Evolutionary conservation across 2,888 invertebrate genomes (phyloP), one percentile per base, ranked within the genome.

Genomic region (Idaea biselata): DNA sequence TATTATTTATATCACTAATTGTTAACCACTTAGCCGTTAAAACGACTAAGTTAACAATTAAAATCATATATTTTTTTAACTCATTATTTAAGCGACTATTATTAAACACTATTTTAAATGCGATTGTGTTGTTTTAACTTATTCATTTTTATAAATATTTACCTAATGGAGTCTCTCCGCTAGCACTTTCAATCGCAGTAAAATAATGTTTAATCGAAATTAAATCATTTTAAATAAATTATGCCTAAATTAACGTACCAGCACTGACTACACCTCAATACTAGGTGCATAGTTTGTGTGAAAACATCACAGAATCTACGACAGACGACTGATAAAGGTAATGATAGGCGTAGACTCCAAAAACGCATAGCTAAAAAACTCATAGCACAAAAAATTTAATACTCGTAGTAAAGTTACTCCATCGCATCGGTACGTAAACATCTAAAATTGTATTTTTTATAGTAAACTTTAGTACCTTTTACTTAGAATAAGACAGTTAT

Each of bases 1-100:
- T 78, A 80, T 67, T 77, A 75, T 83, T 85, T 80, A 86, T 87
- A 90, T 89, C 87, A 88, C 89, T 63, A 55, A 55, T 60, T 54
- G 60, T 62, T 60, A 65, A 60, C 55, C 16, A 63, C 61, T 59
- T 63, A 60, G 64, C 54, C 44, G 44, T 32, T 53, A 63, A 60
- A 61, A 60, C 61, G 62, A 58, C 58, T 56, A 53, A 14, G 61
- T 44, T 44, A 44, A 44, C 44, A 44, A 44, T 44, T 44, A 2
- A 44, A 44, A 44, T 44, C 44, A 14, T 14, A 44, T 44, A 44
- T 11, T 25, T 25, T 25, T 25, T 25, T 3, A 25, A 25, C 25
- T 25, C 25, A 25, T 25, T 25, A 25, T 25, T 25, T 3, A 55
- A 55, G 18, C 5, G 55, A 55, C 7, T 66, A 62, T 72, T 74